These are phyloP conservation scores for Aphyosemion australe DNA, from an alignment of 2,113 vertebrate genomes.

Conservation along the genomic window DNA sequence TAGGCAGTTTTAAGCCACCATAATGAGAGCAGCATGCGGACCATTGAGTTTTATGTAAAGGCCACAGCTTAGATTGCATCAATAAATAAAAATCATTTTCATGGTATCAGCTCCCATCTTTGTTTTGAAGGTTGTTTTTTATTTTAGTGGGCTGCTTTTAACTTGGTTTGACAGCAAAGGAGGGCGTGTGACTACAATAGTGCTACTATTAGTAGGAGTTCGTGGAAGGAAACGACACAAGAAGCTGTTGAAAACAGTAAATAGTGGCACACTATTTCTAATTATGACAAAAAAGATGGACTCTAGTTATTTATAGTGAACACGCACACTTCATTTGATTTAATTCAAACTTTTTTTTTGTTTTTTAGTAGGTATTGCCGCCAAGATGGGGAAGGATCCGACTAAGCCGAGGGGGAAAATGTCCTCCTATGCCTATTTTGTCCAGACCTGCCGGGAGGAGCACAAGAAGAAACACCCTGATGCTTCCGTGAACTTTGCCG, in stretches of 20 bases:
- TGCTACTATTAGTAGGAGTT: not conserved
- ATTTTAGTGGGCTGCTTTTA: constrained; percentile 13
- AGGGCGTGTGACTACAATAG: constrained; percentile 34
- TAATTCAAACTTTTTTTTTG: not conserved
- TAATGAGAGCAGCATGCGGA: constrained; percentile 21
- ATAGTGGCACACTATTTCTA: not conserved
- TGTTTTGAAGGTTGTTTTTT: constrained; percentile 14
- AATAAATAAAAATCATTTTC: constrained; percentile 29
- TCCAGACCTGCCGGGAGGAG: constrained; percentile 96
- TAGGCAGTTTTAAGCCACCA: constrained; percentile 2
- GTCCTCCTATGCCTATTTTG: constrained; percentile 97
- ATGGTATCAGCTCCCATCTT: constrained; percentile 1
- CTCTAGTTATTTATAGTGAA: not conserved
- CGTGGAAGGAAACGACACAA: not conserved
- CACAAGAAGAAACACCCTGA: constrained; percentile 99
- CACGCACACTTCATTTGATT: not conserved
- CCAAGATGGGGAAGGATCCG: constrained; percentile 94
- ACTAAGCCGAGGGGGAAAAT: constrained; percentile 96
- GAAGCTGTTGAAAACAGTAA: not conserved
- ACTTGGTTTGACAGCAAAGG: constrained; percentile 46
- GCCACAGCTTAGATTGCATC: not conserved
- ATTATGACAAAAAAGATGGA: not conserved
- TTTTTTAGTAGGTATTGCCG: constrained; percentile 49
- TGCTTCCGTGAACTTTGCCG: constrained; percentile 92
- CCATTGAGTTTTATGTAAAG: constrained; percentile 20